Evolutionary conservation across 2,888 invertebrate species (phyloP), one percentile per base, ranked within the genome.

Genomic region (Ormyrus thymus): DNA sequence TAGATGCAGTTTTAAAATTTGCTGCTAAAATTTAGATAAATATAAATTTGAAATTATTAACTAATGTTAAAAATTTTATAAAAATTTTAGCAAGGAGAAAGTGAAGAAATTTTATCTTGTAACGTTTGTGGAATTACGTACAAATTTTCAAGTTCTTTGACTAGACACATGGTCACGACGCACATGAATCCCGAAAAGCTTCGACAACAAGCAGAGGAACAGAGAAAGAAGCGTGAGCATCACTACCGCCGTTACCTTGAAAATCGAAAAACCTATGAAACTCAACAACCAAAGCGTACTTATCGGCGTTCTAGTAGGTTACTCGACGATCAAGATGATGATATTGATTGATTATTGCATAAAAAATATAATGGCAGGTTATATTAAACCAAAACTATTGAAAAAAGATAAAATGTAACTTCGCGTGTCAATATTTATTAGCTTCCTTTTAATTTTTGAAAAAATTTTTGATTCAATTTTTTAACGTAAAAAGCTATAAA

Each of bases 101-200:
- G 84, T 68, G 88, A 89, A 64, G 90, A 90, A 71, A 88, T 90
- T 78, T 81, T 90, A 6, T 87, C 90, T 13, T 90, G 90, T 78
- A 89, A 90, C 59, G 88, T 90, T 1, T 93, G 93, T 73, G 92
- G 92, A 0, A 90, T 92, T 9, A 91, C 89, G 13, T 90, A 93
- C 91, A 93, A 86, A 90, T 92, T 61, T 81, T 92, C 92, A 85
- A 92, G 93, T 64, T 92, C 93, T 0, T 91, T 93, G 89, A 93
- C 92, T 0, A 89, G 93, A 61, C 93, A 93, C 77, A 92, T 93
- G 92, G 91, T 93, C 62, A 90, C 92, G 0, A 92, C 93, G 0
- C 93, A 93, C 83, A 89, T 93, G 87, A 90, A 89, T 79, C 90
- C 90, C 0, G 90, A 90, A 61, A 89, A 89, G 71, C 82, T 88